Evolutionary conservation across 2,888 invertebrate species (phyloP).

Genomic region (Pyrgus malvae): DNA sequence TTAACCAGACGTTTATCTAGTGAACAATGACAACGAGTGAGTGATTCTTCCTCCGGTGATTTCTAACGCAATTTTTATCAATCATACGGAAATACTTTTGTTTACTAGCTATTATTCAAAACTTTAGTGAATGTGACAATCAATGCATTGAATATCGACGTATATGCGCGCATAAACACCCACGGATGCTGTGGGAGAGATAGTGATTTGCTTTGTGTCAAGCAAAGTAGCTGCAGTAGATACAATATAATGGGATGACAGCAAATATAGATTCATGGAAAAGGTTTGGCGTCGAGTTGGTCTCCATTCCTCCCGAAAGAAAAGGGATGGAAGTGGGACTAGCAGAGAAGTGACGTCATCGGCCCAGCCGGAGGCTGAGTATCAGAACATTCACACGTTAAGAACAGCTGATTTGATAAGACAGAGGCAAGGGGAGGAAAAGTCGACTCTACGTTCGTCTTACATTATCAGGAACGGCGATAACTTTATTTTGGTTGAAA

Average conservation of each 20-base stretch:
- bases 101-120: not conserved
- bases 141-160: not conserved
- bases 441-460: constrained; percentile 74
- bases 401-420: constrained; percentile 79
- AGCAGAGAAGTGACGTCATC: constrained; percentile 68
- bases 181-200: constrained; percentile 23
- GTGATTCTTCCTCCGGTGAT: constrained; percentile 60
- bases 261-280: constrained; percentile 77
- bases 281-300: constrained; percentile 81
- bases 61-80: constrained; percentile 35
- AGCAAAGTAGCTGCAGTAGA: constrained; percentile 30
- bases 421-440: constrained; percentile 76
- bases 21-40: constrained; percentile 63
- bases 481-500: constrained; percentile 76
- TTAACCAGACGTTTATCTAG: constrained; percentile 36
- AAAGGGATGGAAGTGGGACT: constrained; percentile 80
- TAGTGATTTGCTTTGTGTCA: constrained; percentile 34
- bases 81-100: constrained; percentile 16
- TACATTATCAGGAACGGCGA: constrained; percentile 78
- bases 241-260: constrained; percentile 76
- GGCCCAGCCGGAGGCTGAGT: constrained; percentile 70
- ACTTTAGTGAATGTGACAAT: not conserved
- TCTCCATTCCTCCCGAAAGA: constrained; percentile 81
- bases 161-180: constrained; percentile 17
- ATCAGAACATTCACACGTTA: constrained; percentile 75